Base-by-base conservation (phyloP, 1,140 invertebrate species). In the Macrostomum lignano region DNA sequence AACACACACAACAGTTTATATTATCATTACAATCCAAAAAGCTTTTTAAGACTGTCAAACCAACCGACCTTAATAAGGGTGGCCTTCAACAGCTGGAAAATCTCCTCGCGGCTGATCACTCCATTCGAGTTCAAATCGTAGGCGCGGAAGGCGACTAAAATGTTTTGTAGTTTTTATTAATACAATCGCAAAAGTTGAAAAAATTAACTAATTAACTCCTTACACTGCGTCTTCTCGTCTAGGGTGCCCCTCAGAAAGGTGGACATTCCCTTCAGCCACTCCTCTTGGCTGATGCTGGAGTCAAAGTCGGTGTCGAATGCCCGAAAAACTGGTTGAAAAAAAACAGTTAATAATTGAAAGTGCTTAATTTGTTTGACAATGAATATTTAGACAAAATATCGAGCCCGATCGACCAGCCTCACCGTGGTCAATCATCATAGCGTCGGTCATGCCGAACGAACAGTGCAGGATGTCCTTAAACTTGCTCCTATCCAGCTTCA, bases 361-460 rank as follows among this genome's bases (percentile, higher is more conserved):
- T n/a, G n/a, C n/a, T n/a, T n/a, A n/a, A n/a, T n/a, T n/a, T n/a
- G n/a, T n/a, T n/a, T n/a, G n/a, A n/a, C n/a, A n/a, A n/a, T n/a
- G n/a, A n/a, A n/a, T n/a, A n/a, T n/a, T n/a, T n/a, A n/a, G n/a
- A n/a, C n/a, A n/a, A n/a, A n/a, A n/a, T n/a, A n/a, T 26, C 14
- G 11, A 17, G 23, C 20, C 13, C 19, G 9, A 33, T 17, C 14
- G 23, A 38, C 7, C 9, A 2, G 14, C 38, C 35, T 35, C 35
- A 57, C 54, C 69, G 38, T 76, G 61, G 40, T 84, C 79, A 48
- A 81, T 68, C n/a, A 84, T 55, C 6, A 71, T 65, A 45, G 81
- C 75, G 52, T 82, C 75, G 0, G 74, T 78, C 17, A 81, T 69
- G 42, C 74, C 69, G 46, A 86, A 79, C 1, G 70, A 73, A 39